These are phyloP conservation scores for Chaetodon trifasciatus DNA, from an alignment of 2,797 vertebrate species.

Conservation along the genomic window DNA sequence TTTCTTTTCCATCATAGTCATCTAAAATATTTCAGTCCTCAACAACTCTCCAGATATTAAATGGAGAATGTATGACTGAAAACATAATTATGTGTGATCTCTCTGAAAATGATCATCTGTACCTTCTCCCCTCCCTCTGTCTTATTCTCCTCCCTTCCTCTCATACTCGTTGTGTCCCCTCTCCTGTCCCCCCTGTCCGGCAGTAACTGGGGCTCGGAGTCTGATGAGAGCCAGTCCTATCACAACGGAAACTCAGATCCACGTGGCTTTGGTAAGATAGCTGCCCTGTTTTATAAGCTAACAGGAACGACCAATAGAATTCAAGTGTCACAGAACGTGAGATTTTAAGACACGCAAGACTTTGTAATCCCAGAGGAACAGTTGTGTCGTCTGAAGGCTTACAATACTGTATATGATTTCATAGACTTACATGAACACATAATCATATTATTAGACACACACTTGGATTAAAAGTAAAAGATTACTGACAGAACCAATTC, in stretches of 20 bases:
- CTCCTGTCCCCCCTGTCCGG: slow-evolving; percentile 9
- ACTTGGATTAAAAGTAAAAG: neutral
- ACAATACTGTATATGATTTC: neutral
- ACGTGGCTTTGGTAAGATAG: slow-evolving; percentile 92
- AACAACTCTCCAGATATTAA: neutral
- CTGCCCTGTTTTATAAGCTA: neutral
- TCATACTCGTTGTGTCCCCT: neutral
- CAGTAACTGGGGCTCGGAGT: slow-evolving; percentile 98
- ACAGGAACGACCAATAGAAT: neutral
- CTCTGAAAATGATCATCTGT: neutral
- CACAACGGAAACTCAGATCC: slow-evolving; percentile 98
- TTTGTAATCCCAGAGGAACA: neutral
- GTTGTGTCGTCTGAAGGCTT: neutral
- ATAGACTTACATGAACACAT: neutral
- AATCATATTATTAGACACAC: neutral
- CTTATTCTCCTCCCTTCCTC: neutral
- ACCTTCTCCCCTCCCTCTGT: neutral
- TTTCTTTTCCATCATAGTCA: neutral
- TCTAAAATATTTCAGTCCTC: neutral
- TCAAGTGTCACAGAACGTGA: neutral
- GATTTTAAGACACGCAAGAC: neutral
- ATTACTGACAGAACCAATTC: neutral
- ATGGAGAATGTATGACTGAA: neutral
- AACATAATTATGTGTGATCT: neutral
- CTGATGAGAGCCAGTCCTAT: slow-evolving; percentile 91